Evolutionary conservation across 2,888 invertebrate genomes (phyloP).

Genomic region (Scaptomyza polygonia): DNA sequence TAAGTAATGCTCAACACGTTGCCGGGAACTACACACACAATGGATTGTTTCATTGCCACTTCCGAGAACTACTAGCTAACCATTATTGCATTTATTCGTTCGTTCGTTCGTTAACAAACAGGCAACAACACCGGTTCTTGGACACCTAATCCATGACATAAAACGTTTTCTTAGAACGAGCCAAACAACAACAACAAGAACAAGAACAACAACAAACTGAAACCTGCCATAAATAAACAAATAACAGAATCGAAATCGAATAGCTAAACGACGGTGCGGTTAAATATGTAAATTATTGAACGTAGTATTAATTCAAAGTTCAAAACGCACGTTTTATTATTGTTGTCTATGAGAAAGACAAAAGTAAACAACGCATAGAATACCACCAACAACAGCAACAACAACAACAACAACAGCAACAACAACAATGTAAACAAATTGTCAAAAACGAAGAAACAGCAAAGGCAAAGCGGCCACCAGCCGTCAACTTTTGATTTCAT

Average conservation of each 20-base stretch:
- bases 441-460: conserved; percentile 37
- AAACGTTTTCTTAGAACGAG: conserved; percentile 47
- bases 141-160: conserved; percentile 35
- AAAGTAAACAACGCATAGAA: conserved; percentile 48
- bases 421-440: conserved; percentile 46
- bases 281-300: conserved; percentile 75
- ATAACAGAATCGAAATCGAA: conserved; percentile 42
- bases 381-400: not conserved
- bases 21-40: conserved; percentile 67
- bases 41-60: conserved; percentile 58
- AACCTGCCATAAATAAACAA: conserved; percentile 71
- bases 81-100: conserved; percentile 8
- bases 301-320: conserved; percentile 79
- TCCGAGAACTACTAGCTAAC: conserved; percentile 64
- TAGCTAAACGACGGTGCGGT: conserved; percentile 12
- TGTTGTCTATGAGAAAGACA: conserved; percentile 47
- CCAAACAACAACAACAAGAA: conserved; percentile 30
- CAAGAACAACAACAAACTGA: conserved; percentile 23
- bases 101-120: no score
- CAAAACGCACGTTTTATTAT: conserved; percentile 75
- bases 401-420: no score
- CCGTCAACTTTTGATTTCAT: conserved; percentile 61
- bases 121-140: conserved; percentile 44
- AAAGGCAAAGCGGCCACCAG: no score
- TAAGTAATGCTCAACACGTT: conserved; percentile 64